Conservation (phyloP, 2,113 vertebrate species). For the rabbit (Oryctolagus cuniculus) region mOryCun1.1 NC_091453.1:21967001-21967500, state of each 20-base stretch:
- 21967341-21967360: neutral
- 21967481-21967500: slow-evolving; percentile 42
- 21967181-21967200: slow-evolving; percentile 31
- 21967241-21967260: neutral
- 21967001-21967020: neutral
- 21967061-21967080: neutral
- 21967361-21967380: neutral
- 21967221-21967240: neutral
- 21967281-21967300: slow-evolving; percentile 57
- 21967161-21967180: neutral
- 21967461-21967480: slow-evolving; percentile 48
- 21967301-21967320: slow-evolving; percentile 52
- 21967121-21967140: neutral
- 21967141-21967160: neutral
- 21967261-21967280: slow-evolving; percentile 28
- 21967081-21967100: neutral
- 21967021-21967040: neutral
- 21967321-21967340: slow-evolving; percentile 44
- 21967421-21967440: slow-evolving; percentile 52
- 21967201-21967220: neutral
- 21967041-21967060: neutral
- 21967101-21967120: neutral
- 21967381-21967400: slow-evolving; percentile 25
- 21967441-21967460: slow-evolving; percentile 25
- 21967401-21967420: neutral